Base-by-base conservation (phyloP, 2,797 vertebrate genomes). In the Tapirus indicus region DNA sequence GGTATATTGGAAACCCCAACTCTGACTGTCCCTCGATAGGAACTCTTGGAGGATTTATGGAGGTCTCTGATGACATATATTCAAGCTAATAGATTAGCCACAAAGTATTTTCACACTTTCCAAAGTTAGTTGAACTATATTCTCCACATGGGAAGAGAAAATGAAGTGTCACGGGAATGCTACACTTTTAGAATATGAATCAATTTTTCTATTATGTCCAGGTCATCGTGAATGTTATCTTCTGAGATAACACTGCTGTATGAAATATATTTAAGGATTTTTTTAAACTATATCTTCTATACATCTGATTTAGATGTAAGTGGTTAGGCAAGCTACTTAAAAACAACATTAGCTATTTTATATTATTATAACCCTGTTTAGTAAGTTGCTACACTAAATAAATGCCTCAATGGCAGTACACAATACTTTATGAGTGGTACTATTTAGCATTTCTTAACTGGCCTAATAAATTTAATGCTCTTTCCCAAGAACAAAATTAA, bases 181-280 rank as follows among this genome's bases (percentile, higher is more conserved):
- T 89, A 72, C 32, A 66, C 12, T 88, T 96, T 93, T 74, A 96
- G 64, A 91, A 60, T 84, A 68, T 2, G 25, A 66, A 88, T 95
- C 54, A 66, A 88, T 84, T 91, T 93, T 25, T 21, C 21, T 49
- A 1, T 44, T 74, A 38, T 66, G 41, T 49, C 62, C 95, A 91
- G 56, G 60, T 87, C 49, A 83, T 78, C 74, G 14, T 88, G 77
- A 87, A 82, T 82, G 54, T n/a, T 44, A 69, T 18, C 12, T 58
- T 88, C 68, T 69, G 7, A 72, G 32, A 77, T 54, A 92, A 52
- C 27, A 78, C n/a, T 75, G n/a, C 8, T 47, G 1, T 74, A 64
- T 72, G 18, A 71, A 80, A 88, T 29, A 35, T 35, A 35, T 13
- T 88, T 78, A 91, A 68, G 44, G 7, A 60, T 66, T 58, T 78